phyloP scores from a whole-genome alignment of 2,113 vertebrate genomes.

The Solenodon paradoxus region DNA sequence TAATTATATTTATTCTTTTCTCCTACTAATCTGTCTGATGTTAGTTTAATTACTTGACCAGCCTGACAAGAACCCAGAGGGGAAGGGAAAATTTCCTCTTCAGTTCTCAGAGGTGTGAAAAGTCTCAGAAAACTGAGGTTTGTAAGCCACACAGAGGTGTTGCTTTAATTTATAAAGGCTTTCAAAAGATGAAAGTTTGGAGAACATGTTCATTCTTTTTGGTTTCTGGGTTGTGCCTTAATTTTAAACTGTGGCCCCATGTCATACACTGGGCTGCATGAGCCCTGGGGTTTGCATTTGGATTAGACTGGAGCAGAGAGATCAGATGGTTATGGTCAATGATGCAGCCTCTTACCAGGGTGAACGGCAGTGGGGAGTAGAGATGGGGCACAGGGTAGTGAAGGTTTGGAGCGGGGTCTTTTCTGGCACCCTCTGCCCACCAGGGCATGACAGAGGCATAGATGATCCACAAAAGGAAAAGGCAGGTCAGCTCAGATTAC shows the following conservation, averaged over 20 bases:
- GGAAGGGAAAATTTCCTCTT: background rate
- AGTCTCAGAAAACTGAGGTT: background rate
- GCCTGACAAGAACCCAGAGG: background rate
- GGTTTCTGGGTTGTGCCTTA: background rate
- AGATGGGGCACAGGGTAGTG: no score
- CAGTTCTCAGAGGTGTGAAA: background rate
- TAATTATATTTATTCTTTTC: background rate
- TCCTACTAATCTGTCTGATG: background rate
- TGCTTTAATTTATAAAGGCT: background rate
- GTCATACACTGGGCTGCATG: background rate
- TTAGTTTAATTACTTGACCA: background rate
- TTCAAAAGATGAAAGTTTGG: background rate
- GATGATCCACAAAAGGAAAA: conserved; percentile 91
- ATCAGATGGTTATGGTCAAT: background rate
- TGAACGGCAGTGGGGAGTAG: background rate
- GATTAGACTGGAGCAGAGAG: background rate
- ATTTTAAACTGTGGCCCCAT: background rate
- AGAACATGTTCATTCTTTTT: background rate
- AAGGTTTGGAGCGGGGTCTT: background rate
- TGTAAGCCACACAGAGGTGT: background rate
- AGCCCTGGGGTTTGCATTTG: background rate
- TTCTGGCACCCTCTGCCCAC: accelerated
- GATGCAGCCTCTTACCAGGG: background rate
- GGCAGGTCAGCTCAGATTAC: conserved; percentile 83
- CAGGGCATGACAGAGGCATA: conserved; percentile 92